Conservation (phyloP, 2,888 invertebrate genomes). For the Apantesis nais region DNA sequence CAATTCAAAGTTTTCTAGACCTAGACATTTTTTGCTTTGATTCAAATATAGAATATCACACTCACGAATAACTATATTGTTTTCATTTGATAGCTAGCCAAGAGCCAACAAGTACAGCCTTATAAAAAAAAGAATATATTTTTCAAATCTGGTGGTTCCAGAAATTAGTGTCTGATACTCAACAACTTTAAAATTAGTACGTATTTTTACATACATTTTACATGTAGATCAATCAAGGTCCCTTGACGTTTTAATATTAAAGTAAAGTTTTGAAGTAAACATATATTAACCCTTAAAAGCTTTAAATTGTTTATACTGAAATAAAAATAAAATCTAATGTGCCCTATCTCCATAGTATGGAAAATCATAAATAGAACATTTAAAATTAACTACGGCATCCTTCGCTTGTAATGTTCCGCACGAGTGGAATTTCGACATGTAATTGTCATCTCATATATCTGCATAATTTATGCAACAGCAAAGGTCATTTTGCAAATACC, state of each 20-base stretch:
- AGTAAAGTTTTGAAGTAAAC: too few species aligned
- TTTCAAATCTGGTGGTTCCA: background rate
- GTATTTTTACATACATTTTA: too few species aligned
- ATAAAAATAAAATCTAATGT: background rate
- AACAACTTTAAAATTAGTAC: too few species aligned
- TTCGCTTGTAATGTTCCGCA: constrained; percentile 3
- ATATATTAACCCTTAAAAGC: too few species aligned
- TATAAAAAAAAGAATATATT: too few species aligned
- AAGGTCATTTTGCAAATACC: constrained; percentile 29
- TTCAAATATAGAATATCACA: background rate
- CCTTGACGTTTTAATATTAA: too few species aligned
- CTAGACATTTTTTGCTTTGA: background rate
- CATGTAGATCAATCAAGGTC: too few species aligned
- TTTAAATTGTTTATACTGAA: background rate
- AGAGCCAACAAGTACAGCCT: too few species aligned
- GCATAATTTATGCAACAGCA: constrained; percentile 38
- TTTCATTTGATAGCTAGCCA: too few species aligned
- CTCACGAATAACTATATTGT: background rate
- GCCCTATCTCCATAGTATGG: background rate
- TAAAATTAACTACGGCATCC: background rate
- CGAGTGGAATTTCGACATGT: constrained; percentile 43
- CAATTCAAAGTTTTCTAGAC: background rate
- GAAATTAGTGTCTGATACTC: background rate
- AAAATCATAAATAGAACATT: background rate
- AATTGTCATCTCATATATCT: constrained; percentile 40